phyloP scores from a whole-genome alignment of 1,140 invertebrate genomes.

The Aphaenogaster floridana region DNA sequence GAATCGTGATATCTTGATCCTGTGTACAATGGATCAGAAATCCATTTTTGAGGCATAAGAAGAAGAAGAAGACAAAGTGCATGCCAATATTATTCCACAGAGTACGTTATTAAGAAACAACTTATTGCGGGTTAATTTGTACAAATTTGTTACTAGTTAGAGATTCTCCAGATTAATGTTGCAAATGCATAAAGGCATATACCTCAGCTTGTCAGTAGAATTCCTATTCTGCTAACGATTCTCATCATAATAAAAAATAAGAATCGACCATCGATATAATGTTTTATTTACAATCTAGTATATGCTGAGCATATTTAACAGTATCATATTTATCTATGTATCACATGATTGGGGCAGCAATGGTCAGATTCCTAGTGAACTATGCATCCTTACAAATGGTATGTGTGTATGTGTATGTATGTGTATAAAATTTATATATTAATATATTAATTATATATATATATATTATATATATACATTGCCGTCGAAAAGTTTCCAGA shows the following conservation, averaged over 20 bases:
- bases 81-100: not conserved
- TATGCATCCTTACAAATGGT: conserved; percentile 36
- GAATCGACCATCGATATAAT: conserved; percentile 63
- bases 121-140: conserved; percentile 23
- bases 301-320: conserved; percentile 69
- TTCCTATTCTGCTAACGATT: not conserved
- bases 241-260: not conserved
- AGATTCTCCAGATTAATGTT: not conserved
- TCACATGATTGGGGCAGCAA: conserved; percentile 52
- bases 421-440: conserved; percentile 13
- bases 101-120: conserved; percentile 49
- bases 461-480: not conserved
- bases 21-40: too few species aligned
- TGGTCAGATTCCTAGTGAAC: conserved; percentile 35
- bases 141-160: not conserved
- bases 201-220: not conserved
- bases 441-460: conserved; percentile 16
- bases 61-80: conserved; percentile 1
- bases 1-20: too few species aligned
- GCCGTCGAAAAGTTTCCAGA: too few species aligned
- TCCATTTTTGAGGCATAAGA: too few species aligned
- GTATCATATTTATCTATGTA: conserved; percentile 49
- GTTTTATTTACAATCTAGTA: conserved; percentile 81
- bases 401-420: not conserved
- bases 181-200: not conserved